A percentile compares a stretch with the other conserved stretches of the same genome.
These are phyloP conservation scores for Torymus auratus DNA, from an alignment of 2,888 invertebrate genomes.

Conservation along the genomic window DNA sequence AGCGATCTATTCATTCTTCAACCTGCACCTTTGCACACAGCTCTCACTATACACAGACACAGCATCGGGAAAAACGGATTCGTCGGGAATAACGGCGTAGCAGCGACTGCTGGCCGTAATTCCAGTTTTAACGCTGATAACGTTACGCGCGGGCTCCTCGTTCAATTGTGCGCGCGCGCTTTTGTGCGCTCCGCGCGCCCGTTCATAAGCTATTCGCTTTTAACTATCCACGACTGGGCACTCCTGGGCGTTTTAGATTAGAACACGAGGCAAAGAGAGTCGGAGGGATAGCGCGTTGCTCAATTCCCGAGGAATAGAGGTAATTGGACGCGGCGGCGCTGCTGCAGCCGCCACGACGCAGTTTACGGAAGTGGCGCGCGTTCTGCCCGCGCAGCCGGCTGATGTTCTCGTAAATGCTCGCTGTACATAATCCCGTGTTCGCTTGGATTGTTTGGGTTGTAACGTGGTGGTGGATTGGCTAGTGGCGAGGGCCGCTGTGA, in stretches of 20 bases:
- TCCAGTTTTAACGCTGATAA: background rate
- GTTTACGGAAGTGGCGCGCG: conserved; percentile 2
- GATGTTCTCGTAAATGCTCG: too few relatives aligned
- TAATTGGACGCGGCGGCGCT: conserved; percentile 7
- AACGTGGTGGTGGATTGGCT: too few relatives aligned
- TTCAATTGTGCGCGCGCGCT: conserved; percentile 21
- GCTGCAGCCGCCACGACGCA: background rate
- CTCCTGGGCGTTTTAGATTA: conserved; percentile 23
- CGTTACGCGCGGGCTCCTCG: background rate
- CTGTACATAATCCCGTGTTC: too few relatives aligned
- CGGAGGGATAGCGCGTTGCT: background rate
- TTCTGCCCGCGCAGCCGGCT: background rate
- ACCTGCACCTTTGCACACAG: too few relatives aligned
- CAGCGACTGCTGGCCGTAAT: background rate
- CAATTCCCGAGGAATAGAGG: conserved; percentile 14
- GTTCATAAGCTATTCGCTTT: conserved; percentile 23
- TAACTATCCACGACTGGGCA: background rate
- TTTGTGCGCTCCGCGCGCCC: background rate
- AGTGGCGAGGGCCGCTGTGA: too few relatives aligned
- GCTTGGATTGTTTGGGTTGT: too few relatives aligned
- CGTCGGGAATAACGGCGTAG: too few relatives aligned
- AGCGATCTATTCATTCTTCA: too few relatives aligned
- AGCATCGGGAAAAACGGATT: too few relatives aligned
- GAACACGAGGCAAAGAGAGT: background rate
- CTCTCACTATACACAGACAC: too few relatives aligned